Base-by-base conservation (phyloP, 2,888 invertebrate genomes). In the Aradus depressus region DNA sequence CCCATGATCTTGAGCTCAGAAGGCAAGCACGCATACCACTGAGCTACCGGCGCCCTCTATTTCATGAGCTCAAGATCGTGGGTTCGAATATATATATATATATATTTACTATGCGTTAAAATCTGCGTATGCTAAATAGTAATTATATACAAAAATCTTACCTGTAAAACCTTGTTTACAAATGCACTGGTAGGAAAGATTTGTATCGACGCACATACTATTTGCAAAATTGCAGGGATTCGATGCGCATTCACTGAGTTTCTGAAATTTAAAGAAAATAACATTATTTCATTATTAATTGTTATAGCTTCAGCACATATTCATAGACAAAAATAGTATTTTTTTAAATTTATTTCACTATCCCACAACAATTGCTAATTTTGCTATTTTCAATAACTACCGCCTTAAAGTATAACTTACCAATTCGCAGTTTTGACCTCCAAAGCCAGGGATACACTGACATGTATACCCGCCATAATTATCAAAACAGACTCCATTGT, bases 391-490 rank as follows among this genome's bases (percentile, higher is more conserved):
- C 4, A 6, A 3, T 3, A 22, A 23, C 14, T 19, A 41, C 22
- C 12, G 16, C 41, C 12, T 18, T 41, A 8, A 41, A 18, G 18
- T 16, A 34, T 28, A n/a, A 12, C 69, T 67, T 62, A 80, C 80
- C 64, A 72, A 70, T 63, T 86, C 82, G 65, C 90, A 90, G 57
- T 81, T 79, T 54, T 77, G 77, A 22, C 90, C 90, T 50, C 79
- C 81, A 70, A 80, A 89, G n/a, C 86, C 86, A 10, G 76, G 72
- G 49, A 72, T 73, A 67, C 90, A 90, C 61, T 81, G 80, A 66
- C 90, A 90, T 59, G 80, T 72, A 64, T 79, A 90, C 44, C 80
- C 74, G 12, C 88, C 88, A 67, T 87, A 87, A 50, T 80, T 84
- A 68, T 88, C 85, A 67, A 80, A 86, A 69, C 89, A 89, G 38